A percentile compares a stretch with the other conserved stretches of the same genome.
phyloP scores from a whole-genome alignment of 2,113 vertebrate genomes.

The Mixornis gularis region DNA sequence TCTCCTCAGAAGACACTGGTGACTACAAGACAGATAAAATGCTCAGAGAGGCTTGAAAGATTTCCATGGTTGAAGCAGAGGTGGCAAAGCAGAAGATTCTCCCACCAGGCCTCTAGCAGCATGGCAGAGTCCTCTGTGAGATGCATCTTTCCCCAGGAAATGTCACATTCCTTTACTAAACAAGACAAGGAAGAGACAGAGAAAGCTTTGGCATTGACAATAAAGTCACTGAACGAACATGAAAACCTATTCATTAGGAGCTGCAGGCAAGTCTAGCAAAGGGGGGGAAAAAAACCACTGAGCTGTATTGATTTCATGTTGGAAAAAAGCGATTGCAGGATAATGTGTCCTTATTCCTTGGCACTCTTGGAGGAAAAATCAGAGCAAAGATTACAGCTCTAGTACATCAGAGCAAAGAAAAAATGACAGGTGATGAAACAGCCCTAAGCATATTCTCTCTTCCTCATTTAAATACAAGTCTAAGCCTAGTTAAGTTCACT shows the following conservation, averaged over 20 bases:
- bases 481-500: not conserved
- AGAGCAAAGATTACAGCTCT: not conserved
- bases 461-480: not conserved
- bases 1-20: constrained; percentile 2
- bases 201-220: constrained; percentile 26
- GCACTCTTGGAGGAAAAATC: not conserved
- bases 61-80: constrained; percentile 17
- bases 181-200: constrained; percentile 39
- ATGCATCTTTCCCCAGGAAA: constrained; percentile 30
- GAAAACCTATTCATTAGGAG: not conserved
- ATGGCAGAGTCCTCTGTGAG: constrained; percentile 3
- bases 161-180: constrained; percentile 30
- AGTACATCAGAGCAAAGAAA: not conserved
- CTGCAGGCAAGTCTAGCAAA: not conserved
- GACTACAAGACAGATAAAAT: not conserved
- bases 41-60: not conserved
- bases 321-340: not conserved
- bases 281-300: not conserved
- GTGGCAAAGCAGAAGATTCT: constrained; percentile 27
- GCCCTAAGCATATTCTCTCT: not conserved
- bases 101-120: constrained; percentile 27
- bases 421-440: not conserved
- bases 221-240: not conserved
- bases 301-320: not conserved
- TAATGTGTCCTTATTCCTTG: not conserved